Conservation (phyloP, 2,113 vertebrate genomes). For the Apaloderma vittatum region DNA sequence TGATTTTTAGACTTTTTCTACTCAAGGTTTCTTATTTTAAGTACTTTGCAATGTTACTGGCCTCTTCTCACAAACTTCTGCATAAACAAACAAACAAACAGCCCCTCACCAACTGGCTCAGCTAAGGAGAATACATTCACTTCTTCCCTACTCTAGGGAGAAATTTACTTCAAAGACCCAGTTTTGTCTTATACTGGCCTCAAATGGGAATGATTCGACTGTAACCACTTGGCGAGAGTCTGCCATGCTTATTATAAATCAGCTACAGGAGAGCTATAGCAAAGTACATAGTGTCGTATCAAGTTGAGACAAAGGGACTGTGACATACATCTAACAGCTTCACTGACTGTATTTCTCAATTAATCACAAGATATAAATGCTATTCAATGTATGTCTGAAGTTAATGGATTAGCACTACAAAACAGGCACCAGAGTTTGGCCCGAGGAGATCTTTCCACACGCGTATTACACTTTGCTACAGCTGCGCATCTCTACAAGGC, state of each 20-base stretch:
- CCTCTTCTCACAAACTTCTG: background rate
- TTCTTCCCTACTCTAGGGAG: background rate
- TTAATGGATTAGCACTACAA: background rate
- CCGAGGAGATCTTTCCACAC: background rate
- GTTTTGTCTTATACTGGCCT: background rate
- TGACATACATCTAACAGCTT: background rate
- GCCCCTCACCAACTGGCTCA: background rate
- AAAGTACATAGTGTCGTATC: background rate
- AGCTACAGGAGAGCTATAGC: background rate
- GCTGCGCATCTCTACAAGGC: background rate
- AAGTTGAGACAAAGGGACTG: background rate
- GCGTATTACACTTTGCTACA: background rate
- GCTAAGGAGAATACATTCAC: background rate
- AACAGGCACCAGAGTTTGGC: background rate
- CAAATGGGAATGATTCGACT: background rate
- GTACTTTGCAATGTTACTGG: background rate
- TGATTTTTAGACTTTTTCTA: background rate
- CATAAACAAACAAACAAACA: background rate
- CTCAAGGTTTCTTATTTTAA: background rate
- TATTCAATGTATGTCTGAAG: background rate
- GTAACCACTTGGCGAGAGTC: background rate
- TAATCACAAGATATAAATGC: background rate
- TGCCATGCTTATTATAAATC: background rate
- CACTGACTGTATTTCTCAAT: background rate
- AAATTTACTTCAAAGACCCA: background rate